Evolutionary conservation across 2,888 invertebrate species (phyloP), one percentile per base, ranked within the genome.

Genomic region (Diplazon laetatorius): DNA sequence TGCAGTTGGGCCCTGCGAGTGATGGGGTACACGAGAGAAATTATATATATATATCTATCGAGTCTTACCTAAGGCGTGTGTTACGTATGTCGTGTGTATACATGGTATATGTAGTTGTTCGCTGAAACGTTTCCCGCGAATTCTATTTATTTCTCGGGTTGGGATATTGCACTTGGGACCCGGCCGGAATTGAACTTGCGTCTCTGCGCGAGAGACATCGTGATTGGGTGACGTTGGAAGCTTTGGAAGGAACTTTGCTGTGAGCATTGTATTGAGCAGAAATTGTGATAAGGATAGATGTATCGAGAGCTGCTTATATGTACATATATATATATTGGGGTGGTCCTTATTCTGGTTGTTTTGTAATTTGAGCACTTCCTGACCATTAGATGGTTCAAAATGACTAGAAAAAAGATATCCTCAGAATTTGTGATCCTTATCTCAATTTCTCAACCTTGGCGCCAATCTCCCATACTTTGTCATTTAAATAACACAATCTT

Each of bases 111-210:
- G 59, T 22, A 59, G 35, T 35, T 30, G 30, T 76, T 65, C 77
- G 77, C 46, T 42, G 48, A 39, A 62, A 25, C 68, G 57, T 57
- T 72, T 72, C 68, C 46, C 62, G 42, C 62, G 72, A 77, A 77
- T 77, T 77, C 72, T 77, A 77, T 77, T 77, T 77, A 73, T 73
- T 72, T 42, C 55, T 25, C 50, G 72, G 77, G 30, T 55, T 46
- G 52, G 72, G 57, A 77, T 30, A 30, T 77, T 73, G 72, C 77
- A 77, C 77, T 77, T 77, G 72, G 37, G 62, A 22, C 16, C 39
- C 20, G 48, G 12, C 30, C 63, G 69, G 44, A 69, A 69, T 69
- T 63, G 69, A 48, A 46, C 35, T 14, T 25, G 37, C 16, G 46
- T 22, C 6, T 42, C 2, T 42, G 42, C 10, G 42, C 2, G 42